Conservation (phyloP, 1,140 invertebrate species). For the Drosophila tsacasi region DNA sequence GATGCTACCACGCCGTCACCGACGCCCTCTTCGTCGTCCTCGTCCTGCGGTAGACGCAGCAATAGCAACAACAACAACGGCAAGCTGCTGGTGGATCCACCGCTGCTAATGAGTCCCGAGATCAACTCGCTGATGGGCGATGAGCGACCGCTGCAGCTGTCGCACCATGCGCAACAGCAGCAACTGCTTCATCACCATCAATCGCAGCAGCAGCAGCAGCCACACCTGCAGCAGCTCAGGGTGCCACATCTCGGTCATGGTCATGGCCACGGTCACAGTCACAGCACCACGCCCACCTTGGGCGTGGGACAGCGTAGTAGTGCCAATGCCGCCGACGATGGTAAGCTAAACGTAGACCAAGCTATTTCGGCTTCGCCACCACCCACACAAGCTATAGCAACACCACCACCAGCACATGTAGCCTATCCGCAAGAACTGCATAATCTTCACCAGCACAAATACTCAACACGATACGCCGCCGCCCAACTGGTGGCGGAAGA, state of each 20-base stretch:
- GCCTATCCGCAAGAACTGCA: constrained; percentile 37
- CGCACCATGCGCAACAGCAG: constrained; percentile 50
- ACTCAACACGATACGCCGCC: constrained; percentile 50
- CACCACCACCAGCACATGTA: constrained; percentile 60
- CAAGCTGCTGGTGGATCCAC: constrained; percentile 72
- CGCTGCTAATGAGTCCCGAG: constrained; percentile 83
- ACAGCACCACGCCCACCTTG: constrained; percentile 69
- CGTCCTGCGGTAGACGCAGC: constrained; percentile 65
- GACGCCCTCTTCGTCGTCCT: constrained; percentile 62
- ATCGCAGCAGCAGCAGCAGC: constrained; percentile 36
- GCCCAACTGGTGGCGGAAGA: constrained; percentile 66
- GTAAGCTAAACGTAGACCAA: constrained; percentile 71
- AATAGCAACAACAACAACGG: constrained; percentile 25
- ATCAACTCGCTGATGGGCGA: constrained; percentile 83
- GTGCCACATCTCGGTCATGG: constrained; percentile 51
- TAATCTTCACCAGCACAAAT: constrained; percentile 45
- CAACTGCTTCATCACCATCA: constrained; percentile 40
- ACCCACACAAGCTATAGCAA: constrained; percentile 11
- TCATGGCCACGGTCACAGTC: constrained; percentile 28
- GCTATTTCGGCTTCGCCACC: constrained; percentile 15
- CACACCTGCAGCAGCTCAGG: constrained; percentile 30
- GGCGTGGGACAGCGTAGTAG: constrained; percentile 48
- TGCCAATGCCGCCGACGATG: constrained; percentile 64
- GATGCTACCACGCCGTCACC: constrained; percentile 70
- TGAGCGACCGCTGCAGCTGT: constrained; percentile 68